Evolutionary conservation across 1,140 invertebrate species (phyloP), one percentile per base, ranked within the genome.

Genomic region (Caerostris extrusa): DNA sequence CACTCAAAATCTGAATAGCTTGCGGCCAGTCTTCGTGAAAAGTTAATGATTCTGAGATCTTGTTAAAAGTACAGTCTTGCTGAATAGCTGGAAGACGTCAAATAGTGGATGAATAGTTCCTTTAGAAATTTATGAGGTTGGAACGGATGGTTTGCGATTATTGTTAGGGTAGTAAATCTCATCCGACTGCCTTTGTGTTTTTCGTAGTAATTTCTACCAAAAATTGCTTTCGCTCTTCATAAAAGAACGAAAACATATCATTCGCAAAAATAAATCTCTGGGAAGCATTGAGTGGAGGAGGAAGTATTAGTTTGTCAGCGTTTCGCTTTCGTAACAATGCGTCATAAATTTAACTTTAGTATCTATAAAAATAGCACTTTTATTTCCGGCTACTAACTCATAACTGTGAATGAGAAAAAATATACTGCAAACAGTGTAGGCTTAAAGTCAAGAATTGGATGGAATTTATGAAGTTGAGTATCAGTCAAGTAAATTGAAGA

Each of bases 241-340:
- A 56, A 83, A 83, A 83, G 82, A 83, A 58, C 55, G 53, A 58
- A 56, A 83, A 58, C 82, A 83, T 83, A 83, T 83, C 82, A 83
- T 83, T 56, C 82, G 3, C 12, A 12, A 83, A n/a, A 83, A 83
- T 83, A 83, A 57, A 83, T 83, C 53, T 83, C 82, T 19, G 14
- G 56, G 17, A n/a, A 83, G 19, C 19, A 83, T n/a, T 83, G 55
- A 58, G 82, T 56, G 55, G 56, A 57, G 82, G 12, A 56, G 82
- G 56, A 83, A 83, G 82, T 58, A 83, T 83, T 17, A 77, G 82
- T 58, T 83, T 83, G 82, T 57, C 56, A n/a, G 82, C 55, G 56
- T 83, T 57, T 17, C 82, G 82, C 55, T 34, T 19, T 83, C 55
- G 82, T 34, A 12, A 50, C 34, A 50, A 77, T 77, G 12, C 53